These are phyloP conservation scores for Nymphalis urticae DNA, from an alignment of 2,888 invertebrate genomes.

Conservation along the genomic window DNA sequence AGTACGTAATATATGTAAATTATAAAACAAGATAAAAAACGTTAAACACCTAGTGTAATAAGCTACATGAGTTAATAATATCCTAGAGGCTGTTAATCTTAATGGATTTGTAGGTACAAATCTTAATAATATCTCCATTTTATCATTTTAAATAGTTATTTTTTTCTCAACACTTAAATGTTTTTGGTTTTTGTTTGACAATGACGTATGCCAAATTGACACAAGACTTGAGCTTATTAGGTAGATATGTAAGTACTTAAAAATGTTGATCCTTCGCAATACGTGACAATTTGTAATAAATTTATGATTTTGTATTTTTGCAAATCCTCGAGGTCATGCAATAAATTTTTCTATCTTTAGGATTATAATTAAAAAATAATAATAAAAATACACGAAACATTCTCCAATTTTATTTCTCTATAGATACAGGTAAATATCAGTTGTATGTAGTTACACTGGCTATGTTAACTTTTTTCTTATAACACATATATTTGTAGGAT, in stretches of 20 bases:
- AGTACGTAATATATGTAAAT: conserved; percentile 52
- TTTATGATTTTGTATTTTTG: no score
- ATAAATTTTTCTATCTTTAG: no score
- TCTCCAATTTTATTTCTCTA: no score
- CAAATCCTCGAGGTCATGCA: no score
- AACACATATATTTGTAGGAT: no score
- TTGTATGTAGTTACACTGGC: no score
- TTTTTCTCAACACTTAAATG: conserved; percentile 51
- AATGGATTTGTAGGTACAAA: conserved; percentile 66
- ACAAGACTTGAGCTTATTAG: neutral
- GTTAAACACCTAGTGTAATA: conserved; percentile 70
- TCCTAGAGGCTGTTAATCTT: conserved; percentile 64
- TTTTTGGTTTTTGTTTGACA: conserved; percentile 64
- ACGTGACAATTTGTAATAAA: no score
- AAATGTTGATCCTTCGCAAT: neutral
- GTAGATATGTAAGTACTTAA: no score
- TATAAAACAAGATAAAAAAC: conserved; percentile 24
- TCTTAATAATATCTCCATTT: conserved; percentile 79
- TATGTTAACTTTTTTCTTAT: no score
- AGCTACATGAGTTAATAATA: conserved; percentile 70
- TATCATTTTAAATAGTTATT: conserved; percentile 69
- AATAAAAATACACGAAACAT: no score
- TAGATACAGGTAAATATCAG: no score
- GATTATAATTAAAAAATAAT: no score
- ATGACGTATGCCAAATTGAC: conserved; percentile 21